Evolutionary conservation across 2,797 vertebrate genomes (phyloP).

Genomic region (Xenentodon cancila): DNA sequence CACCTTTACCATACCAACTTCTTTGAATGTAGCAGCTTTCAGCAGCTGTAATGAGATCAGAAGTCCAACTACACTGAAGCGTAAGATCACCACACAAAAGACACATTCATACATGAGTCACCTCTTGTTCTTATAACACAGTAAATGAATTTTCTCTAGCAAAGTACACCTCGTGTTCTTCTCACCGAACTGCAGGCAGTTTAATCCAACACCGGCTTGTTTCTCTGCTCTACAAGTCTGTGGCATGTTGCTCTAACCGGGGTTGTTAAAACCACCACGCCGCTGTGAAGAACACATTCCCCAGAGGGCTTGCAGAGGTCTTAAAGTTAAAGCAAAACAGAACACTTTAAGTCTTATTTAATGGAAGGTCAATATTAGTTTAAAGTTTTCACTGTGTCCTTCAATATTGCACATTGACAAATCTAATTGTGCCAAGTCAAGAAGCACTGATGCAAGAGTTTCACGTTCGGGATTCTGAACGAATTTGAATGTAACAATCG

Average conservation of each 20-base stretch:
- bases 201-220: slow-evolving; percentile 64
- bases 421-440: too few species aligned
- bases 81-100: too few species aligned
- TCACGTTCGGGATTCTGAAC: too few species aligned
- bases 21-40: too few species aligned
- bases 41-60: too few species aligned
- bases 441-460: too few species aligned
- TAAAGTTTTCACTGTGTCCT: slow-evolving; percentile 54
- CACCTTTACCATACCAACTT: too few species aligned
- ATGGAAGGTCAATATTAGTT: slow-evolving; percentile 82
- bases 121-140: too few species aligned
- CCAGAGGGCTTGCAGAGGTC: slow-evolving; percentile 47
- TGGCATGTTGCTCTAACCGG: slow-evolving; percentile 74
- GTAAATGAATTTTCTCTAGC: slow-evolving; percentile 52
- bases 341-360: slow-evolving; percentile 72
- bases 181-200: slow-evolving; percentile 52
- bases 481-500: too few species aligned
- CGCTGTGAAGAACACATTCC: slow-evolving; percentile 67
- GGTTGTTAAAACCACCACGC: slow-evolving; percentile 72
- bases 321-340: slow-evolving; percentile 60
- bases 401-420: slow-evolving; percentile 59
- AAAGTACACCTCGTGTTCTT: slow-evolving; percentile 70
- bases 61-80: too few species aligned
- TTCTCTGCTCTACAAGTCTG: slow-evolving; percentile 40
- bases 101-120: too few species aligned